Base-by-base conservation (phyloP, 2,888 invertebrate species). In the Ophion ellenae region DNA sequence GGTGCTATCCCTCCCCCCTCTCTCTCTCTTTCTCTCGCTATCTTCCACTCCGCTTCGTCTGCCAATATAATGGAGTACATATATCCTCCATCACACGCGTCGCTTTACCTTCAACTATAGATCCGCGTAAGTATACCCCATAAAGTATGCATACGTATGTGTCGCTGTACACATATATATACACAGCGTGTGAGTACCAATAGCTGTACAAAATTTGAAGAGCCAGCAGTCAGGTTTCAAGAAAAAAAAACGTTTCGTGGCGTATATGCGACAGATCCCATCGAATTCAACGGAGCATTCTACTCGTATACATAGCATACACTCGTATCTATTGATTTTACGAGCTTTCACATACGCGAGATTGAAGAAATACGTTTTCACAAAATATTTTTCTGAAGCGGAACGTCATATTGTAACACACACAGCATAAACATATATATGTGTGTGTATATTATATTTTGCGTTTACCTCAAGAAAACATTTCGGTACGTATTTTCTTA, bases 61-160 rank as follows among this genome's bases (percentile, higher is more conserved):
- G 28, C 17, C 47, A 45, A 64, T 81, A 79, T 79, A 63, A 61
- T 64, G 24, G 28, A 71, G 14, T 69, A 10, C 64, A 66, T 76
- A 84, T 75, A 57, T 45, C 53, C 36, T 73, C 71, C 67, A 67
- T 71, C 84, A 69, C 74, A 84, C 71, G 75, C 74, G 53, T 81
- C 74, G 69, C 24, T 76, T 70, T 81, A 74, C 66, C 11, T 36
- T 36, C 24, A 64, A 32, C 59, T 66, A 64, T 14, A 57, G 11
- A 71, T 47, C n/a, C 17, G 24, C n/a, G 73, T 53, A 59, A 47
- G 24, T 20, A 69, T 63, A 45, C 47, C 53, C 47, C 45, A 57
- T 64, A 24, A 64, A 66, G 17, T 40, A 24, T 69, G 57, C 20
- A 10, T 53, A 17, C 7, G 20, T 36, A 73, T 64, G 36, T 10